Base-by-base conservation (phyloP, 2,888 invertebrate genomes). In the Tipula lateralis region DNA sequence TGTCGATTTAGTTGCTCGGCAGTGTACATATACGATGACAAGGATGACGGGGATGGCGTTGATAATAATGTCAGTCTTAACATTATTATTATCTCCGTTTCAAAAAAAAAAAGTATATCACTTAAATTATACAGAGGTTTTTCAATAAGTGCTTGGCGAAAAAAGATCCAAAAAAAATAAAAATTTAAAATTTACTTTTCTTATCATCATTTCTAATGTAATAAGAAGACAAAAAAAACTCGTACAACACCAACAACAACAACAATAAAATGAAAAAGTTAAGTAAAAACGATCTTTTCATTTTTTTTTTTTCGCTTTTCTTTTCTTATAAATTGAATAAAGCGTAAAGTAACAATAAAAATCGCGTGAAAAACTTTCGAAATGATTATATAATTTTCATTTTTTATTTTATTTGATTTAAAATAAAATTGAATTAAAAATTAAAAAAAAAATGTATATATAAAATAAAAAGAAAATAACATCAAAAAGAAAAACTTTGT, bases 51-150 rank as follows among this genome's bases (percentile, higher is more conserved):
- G 9, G 50, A 50, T 9, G 66, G 24, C 9, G 66, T 24, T 66
- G 66, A 66, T 66, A 66, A 66, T 66, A 66, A 66, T 66, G 66
- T 66, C 66, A 24, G 66, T 66, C 66, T 66, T 66, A 66, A 66
- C 66, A 66, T 66, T 66, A 66, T 66, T 66, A 66, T 66, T 66
- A 66, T 66, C 66, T 66, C 24, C 24, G 24, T 66, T 24, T 16
- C 16, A 44, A 19, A 44, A 66, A 24, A 24, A 66, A 24, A 66
- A 66, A 66, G 9, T 66, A 66, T 66, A 66, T 66, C 66, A 24
- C 66, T 66, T 66, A 66, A 66, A 66, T 66, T 66, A 66, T 66
- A 66, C 66, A 66, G 66, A 66, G 66, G 66, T 66, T 66, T 66
- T 66, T 66, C 66, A 66, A 66, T 66, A 66, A 66, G 66, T 66